phyloP scores from a whole-genome alignment of 2,113 vertebrate genomes.

The Salvator merianae region DNA sequence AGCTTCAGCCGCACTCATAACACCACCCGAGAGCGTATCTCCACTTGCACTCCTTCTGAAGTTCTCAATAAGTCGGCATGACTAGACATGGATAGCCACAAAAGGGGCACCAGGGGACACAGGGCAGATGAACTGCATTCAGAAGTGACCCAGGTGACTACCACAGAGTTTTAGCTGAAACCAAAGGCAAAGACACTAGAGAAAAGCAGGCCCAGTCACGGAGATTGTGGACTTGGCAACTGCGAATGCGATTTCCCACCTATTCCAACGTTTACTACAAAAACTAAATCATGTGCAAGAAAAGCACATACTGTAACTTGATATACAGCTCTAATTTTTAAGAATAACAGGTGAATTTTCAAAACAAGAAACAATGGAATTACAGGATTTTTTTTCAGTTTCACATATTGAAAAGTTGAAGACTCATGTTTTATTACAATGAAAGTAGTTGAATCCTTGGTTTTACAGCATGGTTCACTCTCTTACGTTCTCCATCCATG shows the following conservation, averaged over 20 bases:
- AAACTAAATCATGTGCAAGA: background rate
- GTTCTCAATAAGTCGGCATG: slow-evolving; percentile 78
- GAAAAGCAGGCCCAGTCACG: fast-evolving
- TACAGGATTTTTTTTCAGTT: background rate
- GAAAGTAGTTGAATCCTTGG: background rate
- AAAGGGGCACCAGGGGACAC: slow-evolving; percentile 54
- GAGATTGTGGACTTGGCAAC: background rate
- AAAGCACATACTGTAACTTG: background rate
- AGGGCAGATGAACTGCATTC: slow-evolving; percentile 73
- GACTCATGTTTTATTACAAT: background rate
- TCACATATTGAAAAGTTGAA: background rate
- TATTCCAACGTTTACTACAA: background rate
- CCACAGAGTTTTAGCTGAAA: slow-evolving; percentile 69
- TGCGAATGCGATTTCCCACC: background rate
- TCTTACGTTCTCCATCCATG: background rate
- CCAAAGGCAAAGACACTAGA: fast-evolving
- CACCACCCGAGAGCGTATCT: slow-evolving; percentile 76
- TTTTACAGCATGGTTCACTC: background rate
- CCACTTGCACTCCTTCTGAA: slow-evolving; percentile 78
- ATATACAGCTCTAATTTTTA: background rate
- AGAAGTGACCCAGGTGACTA: slow-evolving; percentile 84
- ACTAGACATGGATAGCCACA: slow-evolving; percentile 75
- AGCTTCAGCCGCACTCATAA: slow-evolving; percentile 83
- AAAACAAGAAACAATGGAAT: background rate
- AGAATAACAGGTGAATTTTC: background rate